Evolutionary conservation across 1,140 invertebrate species (phyloP).

Genomic region (Drosophila repleta): DNA sequence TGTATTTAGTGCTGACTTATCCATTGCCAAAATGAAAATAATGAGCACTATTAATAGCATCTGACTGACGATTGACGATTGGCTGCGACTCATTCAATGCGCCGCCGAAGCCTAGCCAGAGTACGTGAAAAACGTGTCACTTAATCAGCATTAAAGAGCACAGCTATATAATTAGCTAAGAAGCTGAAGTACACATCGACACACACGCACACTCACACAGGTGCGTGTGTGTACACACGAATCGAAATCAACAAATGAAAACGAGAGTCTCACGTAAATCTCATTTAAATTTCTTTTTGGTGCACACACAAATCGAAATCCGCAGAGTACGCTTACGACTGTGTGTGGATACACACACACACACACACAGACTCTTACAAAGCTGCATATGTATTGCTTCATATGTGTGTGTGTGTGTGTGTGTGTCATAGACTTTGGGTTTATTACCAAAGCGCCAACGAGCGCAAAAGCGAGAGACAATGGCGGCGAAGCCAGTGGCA

Average conservation of each 20-base stretch:
- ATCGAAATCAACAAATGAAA: conserved; percentile 32
- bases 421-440: neutral
- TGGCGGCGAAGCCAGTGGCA: neutral
- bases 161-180: conserved; percentile 58
- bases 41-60: conserved; percentile 66
- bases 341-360: neutral
- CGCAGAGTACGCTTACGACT: neutral
- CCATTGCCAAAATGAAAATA: conserved; percentile 64
- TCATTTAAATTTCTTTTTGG: conserved; percentile 75
- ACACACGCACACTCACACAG: conserved; percentile 8
- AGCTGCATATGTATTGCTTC: neutral
- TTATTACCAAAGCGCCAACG: neutral
- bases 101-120: neutral
- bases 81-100: conserved; percentile 53
- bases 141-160: conserved; percentile 48
- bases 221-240: neutral
- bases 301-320: conserved; percentile 33
- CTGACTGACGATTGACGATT: conserved; percentile 43
- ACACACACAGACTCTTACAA: conserved; percentile 2
- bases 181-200: conserved; percentile 15
- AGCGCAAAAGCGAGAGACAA: neutral
- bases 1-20: conserved; percentile 56
- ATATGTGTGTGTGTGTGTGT: neutral
- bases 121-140: conserved; percentile 11
- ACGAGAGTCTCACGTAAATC: conserved; percentile 35